Evolutionary conservation across 2,797 vertebrate species (phyloP).

Genomic region (Danio albolineatus): DNA sequence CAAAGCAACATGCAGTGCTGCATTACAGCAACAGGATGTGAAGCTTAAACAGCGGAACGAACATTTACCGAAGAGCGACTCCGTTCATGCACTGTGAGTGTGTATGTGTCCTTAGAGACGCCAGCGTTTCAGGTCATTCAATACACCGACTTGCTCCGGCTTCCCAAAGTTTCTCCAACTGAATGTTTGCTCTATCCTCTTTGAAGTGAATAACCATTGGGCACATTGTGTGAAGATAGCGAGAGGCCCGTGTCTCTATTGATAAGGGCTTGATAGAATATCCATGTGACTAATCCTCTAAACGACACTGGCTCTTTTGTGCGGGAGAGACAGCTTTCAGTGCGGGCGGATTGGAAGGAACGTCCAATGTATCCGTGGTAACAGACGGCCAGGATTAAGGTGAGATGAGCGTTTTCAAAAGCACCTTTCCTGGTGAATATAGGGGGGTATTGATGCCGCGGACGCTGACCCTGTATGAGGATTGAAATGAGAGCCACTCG

Average conservation of each 20-base stretch:
- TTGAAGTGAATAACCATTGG: slow-evolving; percentile 58
- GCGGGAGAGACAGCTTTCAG: slow-evolving; percentile 65
- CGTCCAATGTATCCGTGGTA: slow-evolving; percentile 66
- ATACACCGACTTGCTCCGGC: slow-evolving; percentile 15
- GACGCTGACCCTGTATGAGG: slow-evolving; percentile 47
- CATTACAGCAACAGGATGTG: slow-evolving; percentile 49
- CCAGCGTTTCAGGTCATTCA: slow-evolving; percentile 23
- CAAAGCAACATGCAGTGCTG: slow-evolving; percentile 31
- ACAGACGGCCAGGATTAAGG: slow-evolving; percentile 62
- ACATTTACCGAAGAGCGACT: slow-evolving; percentile 35
- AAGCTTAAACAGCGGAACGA: slow-evolving; percentile 47
- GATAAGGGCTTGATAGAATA: slow-evolving; percentile 76
- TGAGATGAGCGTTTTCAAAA: slow-evolving; percentile 69
- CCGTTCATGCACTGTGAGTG: slow-evolving; percentile 14
- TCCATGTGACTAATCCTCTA: slow-evolving; percentile 73
- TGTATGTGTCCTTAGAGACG: slow-evolving; percentile 22
- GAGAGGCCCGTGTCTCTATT: slow-evolving; percentile 71
- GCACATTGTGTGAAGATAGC: slow-evolving; percentile 62
- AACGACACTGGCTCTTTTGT: slow-evolving; percentile 77
- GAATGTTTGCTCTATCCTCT: slow-evolving; percentile 19
- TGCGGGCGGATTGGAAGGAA: slow-evolving; percentile 70
- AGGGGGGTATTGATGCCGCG: slow-evolving; percentile 71
- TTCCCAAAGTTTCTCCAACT: slow-evolving; percentile 18
- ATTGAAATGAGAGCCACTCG: slow-evolving; percentile 75
- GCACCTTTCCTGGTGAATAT: slow-evolving; percentile 71